These are phyloP conservation scores for Tetrapedia diversipes DNA, from an alignment of 2,888 invertebrate genomes.

Conservation along the genomic window DNA sequence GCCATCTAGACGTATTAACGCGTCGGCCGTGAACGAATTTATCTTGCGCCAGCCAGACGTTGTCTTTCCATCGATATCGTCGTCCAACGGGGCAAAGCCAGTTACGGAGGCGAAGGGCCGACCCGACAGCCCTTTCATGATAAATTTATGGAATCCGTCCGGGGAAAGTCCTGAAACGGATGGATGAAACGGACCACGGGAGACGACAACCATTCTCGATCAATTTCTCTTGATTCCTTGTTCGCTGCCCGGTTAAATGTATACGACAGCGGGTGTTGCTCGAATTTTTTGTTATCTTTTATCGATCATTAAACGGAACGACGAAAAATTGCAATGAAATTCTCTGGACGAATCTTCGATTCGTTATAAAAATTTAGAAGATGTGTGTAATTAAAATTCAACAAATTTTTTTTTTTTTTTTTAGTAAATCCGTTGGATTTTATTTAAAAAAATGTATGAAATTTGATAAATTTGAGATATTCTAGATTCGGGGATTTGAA, in stretches of 20 bases:
- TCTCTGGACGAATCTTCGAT: too few species aligned
- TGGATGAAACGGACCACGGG: constrained; percentile 3
- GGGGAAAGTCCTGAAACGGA: constrained; percentile 8
- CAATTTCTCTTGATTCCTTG: not conserved
- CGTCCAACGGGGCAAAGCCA: constrained; percentile 36
- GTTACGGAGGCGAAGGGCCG: constrained; percentile 11
- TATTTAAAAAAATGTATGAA: too few species aligned
- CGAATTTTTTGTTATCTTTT: too few species aligned
- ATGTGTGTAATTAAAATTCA: too few species aligned
- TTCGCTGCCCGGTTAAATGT: not conserved
- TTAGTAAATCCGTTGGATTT: too few species aligned
- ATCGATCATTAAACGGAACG: too few species aligned
- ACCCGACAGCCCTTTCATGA: constrained; percentile 21
- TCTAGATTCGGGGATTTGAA: too few species aligned
- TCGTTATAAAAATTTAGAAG: too few species aligned
- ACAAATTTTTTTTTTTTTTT: too few species aligned
- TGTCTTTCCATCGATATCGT: constrained; percentile 62
- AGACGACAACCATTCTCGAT: not conserved
- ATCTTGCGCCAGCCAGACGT: constrained; percentile 65
- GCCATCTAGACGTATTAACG: constrained; percentile 56
- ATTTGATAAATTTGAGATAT: too few species aligned
- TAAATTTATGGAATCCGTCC: constrained; percentile 48
- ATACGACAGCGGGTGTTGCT: too few species aligned
- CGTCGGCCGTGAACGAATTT: constrained; percentile 64
- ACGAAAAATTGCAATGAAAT: too few species aligned